Conservation (phyloP, 2,113 vertebrate species). For the Gila orcuttii region DNA sequence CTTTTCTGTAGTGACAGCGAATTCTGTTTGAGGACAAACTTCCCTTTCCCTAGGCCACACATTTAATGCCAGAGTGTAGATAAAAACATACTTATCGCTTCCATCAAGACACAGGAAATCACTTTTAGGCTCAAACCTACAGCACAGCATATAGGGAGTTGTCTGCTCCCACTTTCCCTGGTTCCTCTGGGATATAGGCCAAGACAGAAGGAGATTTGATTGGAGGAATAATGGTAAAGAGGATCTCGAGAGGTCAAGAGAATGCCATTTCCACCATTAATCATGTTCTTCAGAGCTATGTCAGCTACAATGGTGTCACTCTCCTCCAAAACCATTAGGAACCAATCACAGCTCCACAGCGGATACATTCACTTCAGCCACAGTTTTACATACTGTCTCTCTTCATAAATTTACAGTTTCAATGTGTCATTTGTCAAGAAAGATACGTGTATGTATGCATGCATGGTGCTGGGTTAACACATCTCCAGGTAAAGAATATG, state of each 20-base stretch:
- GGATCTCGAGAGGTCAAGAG: conserved; percentile 15
- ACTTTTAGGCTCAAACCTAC: conserved; percentile 31
- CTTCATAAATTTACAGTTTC: neutral
- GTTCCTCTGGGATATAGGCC: conserved; percentile 6
- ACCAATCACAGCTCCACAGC: conserved; percentile 1
- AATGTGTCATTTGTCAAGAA: neutral
- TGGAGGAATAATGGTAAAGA: conserved; percentile 33
- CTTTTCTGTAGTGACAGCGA: neutral
- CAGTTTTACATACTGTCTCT: conserved; percentile 12
- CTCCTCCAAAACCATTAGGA: neutral
- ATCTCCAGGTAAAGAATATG: neutral
- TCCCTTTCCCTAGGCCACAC: neutral
- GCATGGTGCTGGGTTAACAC: neutral
- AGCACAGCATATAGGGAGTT: neutral
- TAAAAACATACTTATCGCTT: conserved; percentile 18
- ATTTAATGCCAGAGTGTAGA: conserved; percentile 5
- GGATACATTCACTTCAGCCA: conserved; percentile 10
- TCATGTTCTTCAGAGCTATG: conserved; percentile 29
- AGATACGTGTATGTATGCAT: neutral
- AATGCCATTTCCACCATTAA: conserved; percentile 25
- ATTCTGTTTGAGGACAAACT: neutral
- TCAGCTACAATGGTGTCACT: conserved; percentile 5
- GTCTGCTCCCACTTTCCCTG: conserved; percentile 5
- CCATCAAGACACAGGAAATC: conserved; percentile 17
- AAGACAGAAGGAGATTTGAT: conserved; percentile 20